phyloP scores from a whole-genome alignment of 1,140 invertebrate species.

The Drosophila arizonae region DNA sequence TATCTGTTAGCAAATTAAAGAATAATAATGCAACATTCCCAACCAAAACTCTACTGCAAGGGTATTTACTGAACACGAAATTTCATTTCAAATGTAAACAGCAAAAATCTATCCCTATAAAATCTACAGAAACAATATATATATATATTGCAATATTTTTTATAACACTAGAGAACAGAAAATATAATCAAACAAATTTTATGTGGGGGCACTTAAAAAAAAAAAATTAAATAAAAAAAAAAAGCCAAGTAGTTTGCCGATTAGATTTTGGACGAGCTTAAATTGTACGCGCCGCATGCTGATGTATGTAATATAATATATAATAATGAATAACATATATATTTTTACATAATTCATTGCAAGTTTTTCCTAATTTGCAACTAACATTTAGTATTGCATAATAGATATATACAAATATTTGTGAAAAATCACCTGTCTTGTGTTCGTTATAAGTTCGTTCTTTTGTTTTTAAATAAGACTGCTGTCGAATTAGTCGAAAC shows the following conservation, averaged over 20 bases:
- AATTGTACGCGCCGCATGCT: constrained; percentile 29
- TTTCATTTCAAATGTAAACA: constrained; percentile 48
- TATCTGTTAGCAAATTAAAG: too few relatives aligned
- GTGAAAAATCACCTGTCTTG: constrained; percentile 14
- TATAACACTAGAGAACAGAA: constrained; percentile 34
- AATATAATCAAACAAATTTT: constrained; percentile 12
- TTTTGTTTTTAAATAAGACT: constrained; percentile 27
- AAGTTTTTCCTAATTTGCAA: constrained; percentile 20
- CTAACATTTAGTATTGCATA: background rate
- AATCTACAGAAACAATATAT: constrained; percentile 21
- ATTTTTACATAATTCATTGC: constrained; percentile 33
- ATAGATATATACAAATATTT: too few relatives aligned
- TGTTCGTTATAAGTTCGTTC: constrained; percentile 20
- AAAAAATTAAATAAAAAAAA: constrained; percentile 13
- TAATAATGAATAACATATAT: constrained; percentile 16
- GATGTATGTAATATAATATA: constrained; percentile 18
- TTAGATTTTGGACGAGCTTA: constrained; percentile 50
- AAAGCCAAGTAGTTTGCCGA: constrained; percentile 31
- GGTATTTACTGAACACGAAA: constrained; percentile 2
- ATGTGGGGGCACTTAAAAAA: constrained; percentile 48
- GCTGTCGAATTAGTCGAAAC: constrained; percentile 44
- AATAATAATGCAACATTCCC: background rate
- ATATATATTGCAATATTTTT: constrained; percentile 61
- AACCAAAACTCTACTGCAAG: constrained; percentile 15
- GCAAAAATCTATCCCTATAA: constrained; percentile 46